Conservation (phyloP, 2,797 vertebrate species). For the Octomys mimax region DNA sequence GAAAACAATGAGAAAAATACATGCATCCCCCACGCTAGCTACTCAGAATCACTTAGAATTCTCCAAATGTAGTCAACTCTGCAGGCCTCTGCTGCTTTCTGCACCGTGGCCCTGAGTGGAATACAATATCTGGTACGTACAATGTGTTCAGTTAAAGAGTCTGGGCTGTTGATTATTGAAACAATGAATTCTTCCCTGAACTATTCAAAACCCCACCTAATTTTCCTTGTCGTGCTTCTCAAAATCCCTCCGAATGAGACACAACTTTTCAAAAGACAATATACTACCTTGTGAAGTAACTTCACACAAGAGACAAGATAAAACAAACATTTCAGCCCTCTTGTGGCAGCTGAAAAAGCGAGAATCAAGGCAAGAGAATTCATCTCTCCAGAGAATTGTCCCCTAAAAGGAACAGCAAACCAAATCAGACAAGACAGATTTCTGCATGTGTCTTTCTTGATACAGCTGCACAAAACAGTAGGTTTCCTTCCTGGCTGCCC, state of each 20-base stretch:
- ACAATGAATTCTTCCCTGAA: neutral
- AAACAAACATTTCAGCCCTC: slow-evolving; percentile 38
- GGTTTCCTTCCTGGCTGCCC: neutral
- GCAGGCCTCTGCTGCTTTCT: neutral
- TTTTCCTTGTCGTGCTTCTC: neutral
- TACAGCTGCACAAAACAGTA: neutral
- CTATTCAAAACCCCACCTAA: neutral
- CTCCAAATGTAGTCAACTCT: too few relatives aligned
- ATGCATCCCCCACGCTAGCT: neutral
- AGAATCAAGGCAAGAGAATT: neutral
- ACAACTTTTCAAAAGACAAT: neutral
- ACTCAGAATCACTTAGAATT: neutral
- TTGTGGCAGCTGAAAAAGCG: neutral
- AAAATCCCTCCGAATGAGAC: slow-evolving; percentile 22
- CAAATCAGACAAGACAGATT: neutral
- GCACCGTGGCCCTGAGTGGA: accelerated
- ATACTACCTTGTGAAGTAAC: neutral
- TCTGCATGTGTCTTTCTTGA: slow-evolving; percentile 5
- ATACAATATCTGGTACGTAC: neutral
- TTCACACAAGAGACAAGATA: neutral
- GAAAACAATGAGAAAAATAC: neutral
- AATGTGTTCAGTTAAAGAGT: neutral
- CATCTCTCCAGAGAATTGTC: neutral
- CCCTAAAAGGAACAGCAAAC: neutral
- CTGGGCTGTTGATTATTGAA: neutral